Conservation (phyloP, 2,113 vertebrate genomes). For the Chaenocephalus aceratus region DNA sequence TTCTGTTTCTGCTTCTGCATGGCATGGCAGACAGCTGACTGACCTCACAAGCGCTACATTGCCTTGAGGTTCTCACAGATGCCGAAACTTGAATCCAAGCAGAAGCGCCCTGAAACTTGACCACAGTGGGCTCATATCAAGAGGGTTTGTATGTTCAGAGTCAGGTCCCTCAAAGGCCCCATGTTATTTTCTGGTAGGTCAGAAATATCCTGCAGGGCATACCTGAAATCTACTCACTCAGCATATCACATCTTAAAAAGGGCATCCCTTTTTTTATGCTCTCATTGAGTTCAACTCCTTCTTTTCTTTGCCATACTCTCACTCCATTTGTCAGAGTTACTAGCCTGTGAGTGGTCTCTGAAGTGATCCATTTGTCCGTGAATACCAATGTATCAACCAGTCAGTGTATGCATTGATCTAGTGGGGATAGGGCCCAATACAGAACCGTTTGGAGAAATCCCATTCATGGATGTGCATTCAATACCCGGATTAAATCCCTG, state of each 20-base stretch:
- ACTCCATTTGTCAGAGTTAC: conserved; percentile 80
- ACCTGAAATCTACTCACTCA: conserved; percentile 67
- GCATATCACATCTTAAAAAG: conserved; percentile 56
- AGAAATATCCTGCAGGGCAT: conserved; percentile 75
- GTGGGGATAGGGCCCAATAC: conserved; percentile 27
- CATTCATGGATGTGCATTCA: conserved; percentile 55
- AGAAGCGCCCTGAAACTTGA: conserved; percentile 62
- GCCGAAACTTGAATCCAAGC: conserved; percentile 57
- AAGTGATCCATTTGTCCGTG: conserved; percentile 81
- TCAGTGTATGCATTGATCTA: conserved; percentile 74
- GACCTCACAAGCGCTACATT: conserved; percentile 70
- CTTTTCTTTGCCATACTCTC: conserved; percentile 31
- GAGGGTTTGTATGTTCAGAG: conserved; percentile 66
- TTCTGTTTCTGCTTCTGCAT: conserved; percentile 67
- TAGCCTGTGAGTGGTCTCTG: conserved; percentile 68
- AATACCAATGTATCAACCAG: conserved; percentile 82
- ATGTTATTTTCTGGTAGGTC: conserved; percentile 80
- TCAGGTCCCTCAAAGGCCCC: conserved; percentile 75
- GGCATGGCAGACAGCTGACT: conserved; percentile 77
- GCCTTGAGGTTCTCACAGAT: conserved; percentile 83
- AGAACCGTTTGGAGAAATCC: conserved; percentile 66
- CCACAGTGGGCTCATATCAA: conserved; percentile 31
- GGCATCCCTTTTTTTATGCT: conserved; percentile 37
- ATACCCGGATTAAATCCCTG: conserved; percentile 63
- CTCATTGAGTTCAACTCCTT: conserved; percentile 56